Base-by-base conservation (phyloP, 2,797 vertebrate species). In the Channallabes apus region DNA sequence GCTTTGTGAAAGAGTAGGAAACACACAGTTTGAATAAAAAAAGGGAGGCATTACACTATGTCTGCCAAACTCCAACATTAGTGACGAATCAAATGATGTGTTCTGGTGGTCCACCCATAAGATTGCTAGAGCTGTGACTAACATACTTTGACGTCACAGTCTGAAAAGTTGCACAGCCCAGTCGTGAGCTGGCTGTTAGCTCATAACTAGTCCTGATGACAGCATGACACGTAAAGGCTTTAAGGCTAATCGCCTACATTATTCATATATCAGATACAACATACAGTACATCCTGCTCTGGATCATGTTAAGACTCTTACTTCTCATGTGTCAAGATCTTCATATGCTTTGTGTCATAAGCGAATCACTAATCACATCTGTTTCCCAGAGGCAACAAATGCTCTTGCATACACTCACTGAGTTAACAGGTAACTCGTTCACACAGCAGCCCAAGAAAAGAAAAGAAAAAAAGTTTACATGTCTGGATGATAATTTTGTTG, bases 321-420 rank as follows among this genome's bases (percentile, higher is more conserved):
- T 15, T 84, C 64, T 46, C 54, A 46, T 59, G 29, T 65, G 71
- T 61, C 77, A 75, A 41, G 64, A 78, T 81, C 59, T 86, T 75
- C 71, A 87, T 84, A 86, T 77, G 77, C 76, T 61, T 62, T 73
- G 71, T 12, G 7, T 76, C 29, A 61, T 62, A 72, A 89, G 80
- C 29, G 54, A 83, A 88, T 71, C 72, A 84, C 35, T 27, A 80
- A 83, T 83, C 85, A 89, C 86, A 88, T 89, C 85, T 87, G 83
- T 82, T 76, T 72, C 46, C 35, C 35, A 80, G 76, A 77, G 80
- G 72, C 59, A 11, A 22, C 32, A 81, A 62, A 59, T 68, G 54
- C 69, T 59, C 65, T 67, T 72, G 67, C 9, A 64, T 29, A 82
- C 5, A 68, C n/a, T 78, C 29, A 78, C 54, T 51, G 12, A 68